Conservation (phyloP, 2,888 invertebrate genomes). For the Heliconius charithonia region DNA sequence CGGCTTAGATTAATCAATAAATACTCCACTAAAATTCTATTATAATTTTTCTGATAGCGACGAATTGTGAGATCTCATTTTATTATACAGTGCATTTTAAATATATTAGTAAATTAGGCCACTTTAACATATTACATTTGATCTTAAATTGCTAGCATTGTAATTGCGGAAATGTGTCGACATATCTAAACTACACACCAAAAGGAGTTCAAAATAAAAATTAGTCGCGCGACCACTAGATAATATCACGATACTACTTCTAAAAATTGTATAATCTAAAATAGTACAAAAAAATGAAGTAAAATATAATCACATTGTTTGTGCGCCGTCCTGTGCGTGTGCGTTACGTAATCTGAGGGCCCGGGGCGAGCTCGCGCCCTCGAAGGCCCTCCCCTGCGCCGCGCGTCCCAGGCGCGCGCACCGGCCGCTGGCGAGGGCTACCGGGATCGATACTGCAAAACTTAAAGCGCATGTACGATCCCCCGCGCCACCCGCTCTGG, state of each 20-base stretch:
- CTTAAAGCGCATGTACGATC: conserved; percentile 48
- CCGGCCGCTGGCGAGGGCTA: conserved; percentile 36
- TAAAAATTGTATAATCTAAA: conserved; percentile 81
- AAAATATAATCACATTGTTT: conserved; percentile 83
- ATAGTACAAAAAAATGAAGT: conserved; percentile 76
- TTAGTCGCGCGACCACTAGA: conserved; percentile 72
- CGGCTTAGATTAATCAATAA: conserved; percentile 34
- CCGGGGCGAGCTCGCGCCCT: conserved; percentile 64
- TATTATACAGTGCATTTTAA: conserved; percentile 25
- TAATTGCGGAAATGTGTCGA: conserved; percentile 55
- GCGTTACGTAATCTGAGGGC: conserved; percentile 81
- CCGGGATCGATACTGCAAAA: conserved; percentile 51
- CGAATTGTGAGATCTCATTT: conserved; percentile 41
- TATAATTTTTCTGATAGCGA: conserved; percentile 1
- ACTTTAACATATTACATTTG: conserved; percentile 29
- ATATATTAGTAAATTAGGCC: conserved; percentile 15
- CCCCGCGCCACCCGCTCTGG: conserved; percentile 48
- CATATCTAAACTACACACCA: conserved; percentile 65
- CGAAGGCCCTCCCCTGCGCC: conserved; percentile 51
- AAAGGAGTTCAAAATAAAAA: conserved; percentile 56
- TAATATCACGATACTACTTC: conserved; percentile 78
- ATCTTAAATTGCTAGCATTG: conserved; percentile 60
- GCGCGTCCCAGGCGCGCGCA: conserved; percentile 41
- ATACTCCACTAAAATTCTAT: conserved; percentile 25
- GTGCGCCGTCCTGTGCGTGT: conserved; percentile 84